Conservation (phyloP, 64 coral and sea anemone species). For the Montipora efflorescens region DNA sequence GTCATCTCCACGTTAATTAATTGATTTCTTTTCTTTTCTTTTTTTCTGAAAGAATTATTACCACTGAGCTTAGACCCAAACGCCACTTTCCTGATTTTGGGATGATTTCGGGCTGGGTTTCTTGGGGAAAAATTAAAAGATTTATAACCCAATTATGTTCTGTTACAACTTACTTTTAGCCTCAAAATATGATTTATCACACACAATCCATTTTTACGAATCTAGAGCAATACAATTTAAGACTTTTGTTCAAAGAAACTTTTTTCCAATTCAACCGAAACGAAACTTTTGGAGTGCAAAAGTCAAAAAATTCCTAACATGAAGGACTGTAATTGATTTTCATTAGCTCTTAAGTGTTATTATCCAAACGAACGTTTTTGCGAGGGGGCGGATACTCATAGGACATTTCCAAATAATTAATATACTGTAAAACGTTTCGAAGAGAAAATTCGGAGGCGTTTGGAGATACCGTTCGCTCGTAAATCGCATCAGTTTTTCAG, state of each 20-base stretch:
- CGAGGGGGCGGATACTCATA: background rate
- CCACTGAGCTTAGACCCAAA: background rate
- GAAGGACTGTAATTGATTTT: no score
- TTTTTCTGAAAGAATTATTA: background rate
- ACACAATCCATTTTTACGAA: background rate
- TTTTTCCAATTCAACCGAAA: no score
- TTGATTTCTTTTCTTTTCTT: background rate
- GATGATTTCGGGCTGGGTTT: background rate
- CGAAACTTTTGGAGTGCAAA: no score
- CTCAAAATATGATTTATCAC: background rate
- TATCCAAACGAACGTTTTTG: background rate
- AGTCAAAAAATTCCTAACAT: no score
- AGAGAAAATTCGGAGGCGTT: background rate
- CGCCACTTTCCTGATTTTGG: no score
- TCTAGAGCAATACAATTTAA: no score
- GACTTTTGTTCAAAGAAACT: no score
- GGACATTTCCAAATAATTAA: background rate
- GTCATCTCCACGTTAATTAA: slow-evolving; percentile 8
- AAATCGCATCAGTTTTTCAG: background rate
- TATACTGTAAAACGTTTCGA: background rate
- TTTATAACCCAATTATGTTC: background rate
- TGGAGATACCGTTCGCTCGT: background rate
- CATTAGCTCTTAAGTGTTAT: no score
- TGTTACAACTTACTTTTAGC: background rate
- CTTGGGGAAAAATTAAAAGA: background rate